These are phyloP conservation scores for Limanda limanda DNA, from an alignment of 2,113 vertebrate genomes.

Conservation along the genomic window DNA sequence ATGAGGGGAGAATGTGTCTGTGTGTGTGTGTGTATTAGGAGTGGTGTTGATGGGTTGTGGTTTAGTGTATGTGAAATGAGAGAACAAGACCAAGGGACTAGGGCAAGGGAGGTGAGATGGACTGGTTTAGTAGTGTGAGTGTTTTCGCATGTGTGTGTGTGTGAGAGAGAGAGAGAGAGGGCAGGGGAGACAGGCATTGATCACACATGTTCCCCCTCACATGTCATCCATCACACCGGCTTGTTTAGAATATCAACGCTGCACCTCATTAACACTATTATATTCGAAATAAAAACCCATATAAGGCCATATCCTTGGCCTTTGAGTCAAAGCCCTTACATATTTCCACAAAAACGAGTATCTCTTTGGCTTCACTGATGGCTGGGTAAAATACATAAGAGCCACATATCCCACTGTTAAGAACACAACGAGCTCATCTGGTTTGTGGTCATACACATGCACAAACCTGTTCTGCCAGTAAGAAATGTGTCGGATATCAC, in stretches of 20 bases:
- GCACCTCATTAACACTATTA: conserved; percentile 2
- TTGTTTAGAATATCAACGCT: conserved; percentile 4
- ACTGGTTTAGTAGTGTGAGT: conserved; percentile 17
- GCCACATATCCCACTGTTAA: not conserved
- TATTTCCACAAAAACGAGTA: not conserved
- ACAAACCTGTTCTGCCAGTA: conserved; percentile 11
- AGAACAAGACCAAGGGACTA: conserved; percentile 53
- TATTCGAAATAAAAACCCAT: not conserved
- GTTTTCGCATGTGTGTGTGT: conserved; percentile 14
- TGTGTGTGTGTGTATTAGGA: conserved; percentile 55
- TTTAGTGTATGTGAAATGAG: conserved; percentile 67
- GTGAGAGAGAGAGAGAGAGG: not conserved
- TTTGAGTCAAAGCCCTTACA: not conserved
- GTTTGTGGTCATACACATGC: not conserved
- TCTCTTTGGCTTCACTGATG: not conserved
- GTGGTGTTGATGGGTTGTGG: conserved; percentile 53
- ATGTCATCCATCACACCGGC: conserved; percentile 21
- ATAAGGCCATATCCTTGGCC: conserved; percentile 11
- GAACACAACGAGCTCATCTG: not conserved
- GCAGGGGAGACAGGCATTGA: conserved; percentile 11
- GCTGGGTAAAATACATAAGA: not conserved
- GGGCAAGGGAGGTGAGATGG: conserved; percentile 49
- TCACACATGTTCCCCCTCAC: conserved; percentile 25
- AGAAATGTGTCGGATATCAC: conserved; percentile 2
- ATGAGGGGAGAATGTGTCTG: conserved; percentile 65